Percentiles rank a stretch among this genome's conserved stretches.
Conservation (phyloP, 2,888 invertebrate species). For the Tyria jacobaeae region DNA sequence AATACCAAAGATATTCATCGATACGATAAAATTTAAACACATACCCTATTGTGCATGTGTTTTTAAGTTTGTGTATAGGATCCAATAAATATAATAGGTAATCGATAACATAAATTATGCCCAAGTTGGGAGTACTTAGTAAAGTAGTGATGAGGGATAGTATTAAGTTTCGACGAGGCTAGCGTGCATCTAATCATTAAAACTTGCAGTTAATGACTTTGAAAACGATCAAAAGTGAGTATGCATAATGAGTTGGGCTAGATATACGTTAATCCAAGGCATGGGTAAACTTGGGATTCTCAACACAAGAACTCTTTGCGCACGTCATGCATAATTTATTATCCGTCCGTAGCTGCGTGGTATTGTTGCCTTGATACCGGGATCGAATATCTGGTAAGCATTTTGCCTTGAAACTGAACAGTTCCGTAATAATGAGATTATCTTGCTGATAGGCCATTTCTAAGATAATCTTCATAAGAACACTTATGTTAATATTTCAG, state of each 20-base stretch:
- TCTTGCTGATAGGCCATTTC: slow-evolving; percentile 40
- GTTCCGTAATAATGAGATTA: slow-evolving; percentile 43
- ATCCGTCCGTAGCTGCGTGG: slow-evolving; percentile 53
- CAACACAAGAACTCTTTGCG: slow-evolving; percentile 48
- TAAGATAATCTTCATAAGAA: too few relatives aligned
- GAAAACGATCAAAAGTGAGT: slow-evolving; percentile 62
- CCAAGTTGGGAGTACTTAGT: slow-evolving; percentile 12
- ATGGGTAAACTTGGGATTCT: slow-evolving; percentile 53
- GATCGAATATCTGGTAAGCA: slow-evolving; percentile 61
- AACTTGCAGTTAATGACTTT: slow-evolving; percentile 58
- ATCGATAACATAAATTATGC: slow-evolving; percentile 21
- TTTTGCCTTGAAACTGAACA: slow-evolving; percentile 57
- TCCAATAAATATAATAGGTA: too few relatives aligned
- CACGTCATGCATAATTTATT: slow-evolving; percentile 59
- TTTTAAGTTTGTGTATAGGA: too few relatives aligned
- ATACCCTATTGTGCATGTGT: not conserved
- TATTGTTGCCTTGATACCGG: slow-evolving; percentile 59
- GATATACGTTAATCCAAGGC: slow-evolving; percentile 58
- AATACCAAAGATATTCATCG: too few relatives aligned
- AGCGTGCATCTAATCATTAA: slow-evolving; percentile 50
- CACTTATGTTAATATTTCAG: not conserved
- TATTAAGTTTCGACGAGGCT: slow-evolving; percentile 30
- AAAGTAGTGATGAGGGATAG: slow-evolving; percentile 26
- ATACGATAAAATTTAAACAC: too few relatives aligned
- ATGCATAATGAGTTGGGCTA: slow-evolving; percentile 62